Percentiles rank a stretch among this genome's conserved stretches.
phyloP scores from a whole-genome alignment of 2,797 vertebrate genomes.

The Somateria mollissima region DNA sequence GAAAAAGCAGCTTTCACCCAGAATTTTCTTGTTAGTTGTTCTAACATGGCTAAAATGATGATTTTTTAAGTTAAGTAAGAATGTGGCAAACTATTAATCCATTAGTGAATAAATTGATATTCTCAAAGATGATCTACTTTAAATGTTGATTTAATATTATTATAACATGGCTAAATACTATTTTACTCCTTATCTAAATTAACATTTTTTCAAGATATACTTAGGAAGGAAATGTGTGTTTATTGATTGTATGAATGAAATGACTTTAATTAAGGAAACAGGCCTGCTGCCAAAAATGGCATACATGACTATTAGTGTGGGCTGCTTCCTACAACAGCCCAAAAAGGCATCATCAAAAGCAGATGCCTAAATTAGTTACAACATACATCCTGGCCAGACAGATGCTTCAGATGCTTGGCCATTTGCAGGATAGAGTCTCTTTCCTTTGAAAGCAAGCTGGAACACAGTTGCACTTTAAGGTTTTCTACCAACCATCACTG shows the following conservation, averaged over 20 bases:
- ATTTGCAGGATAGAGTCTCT: not conserved
- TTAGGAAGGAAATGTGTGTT: conserved; percentile 74
- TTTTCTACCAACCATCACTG: not conserved
- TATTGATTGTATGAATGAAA: conserved; percentile 69
- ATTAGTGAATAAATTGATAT: conserved; percentile 35
- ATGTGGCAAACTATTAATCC: conserved; percentile 44
- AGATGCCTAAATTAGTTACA: conserved; percentile 54
- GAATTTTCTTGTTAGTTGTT: not conserved
- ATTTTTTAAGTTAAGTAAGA: not conserved
- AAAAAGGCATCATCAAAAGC: conserved; percentile 63
- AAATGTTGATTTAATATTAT: conserved; percentile 64
- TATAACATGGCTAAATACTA: conserved; percentile 41
- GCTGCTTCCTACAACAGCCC: conserved; percentile 49
- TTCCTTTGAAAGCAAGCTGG: conserved; percentile 39
- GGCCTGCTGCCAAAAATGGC: conserved; percentile 58
- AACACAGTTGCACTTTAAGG: not conserved
- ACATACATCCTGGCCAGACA: conserved; percentile 47
- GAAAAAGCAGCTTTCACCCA: not conserved
- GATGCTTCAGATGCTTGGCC: conserved; percentile 26
- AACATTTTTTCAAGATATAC: conserved; percentile 55
- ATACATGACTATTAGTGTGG: conserved; percentile 48
- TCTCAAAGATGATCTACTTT: conserved; percentile 47
- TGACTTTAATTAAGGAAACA: conserved; percentile 70
- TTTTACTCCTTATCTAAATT: conserved; percentile 59
- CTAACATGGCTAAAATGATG: not conserved